Conservation (phyloP, 2,888 invertebrate genomes). For the Chloromyia formosa region DNA sequence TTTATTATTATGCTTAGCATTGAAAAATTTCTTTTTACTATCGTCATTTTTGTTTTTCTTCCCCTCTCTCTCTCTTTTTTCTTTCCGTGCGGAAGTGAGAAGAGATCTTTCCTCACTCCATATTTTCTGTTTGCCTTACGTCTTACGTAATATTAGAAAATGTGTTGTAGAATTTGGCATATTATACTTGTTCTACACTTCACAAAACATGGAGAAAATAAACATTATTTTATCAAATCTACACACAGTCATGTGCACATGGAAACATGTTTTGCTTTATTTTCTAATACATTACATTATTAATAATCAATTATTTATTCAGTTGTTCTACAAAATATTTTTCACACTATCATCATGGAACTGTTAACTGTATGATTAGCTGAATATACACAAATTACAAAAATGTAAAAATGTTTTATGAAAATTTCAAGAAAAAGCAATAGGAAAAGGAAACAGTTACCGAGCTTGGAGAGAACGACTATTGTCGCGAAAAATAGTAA, state of each 20-base stretch:
- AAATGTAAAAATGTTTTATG: no score
- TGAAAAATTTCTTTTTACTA: slow-evolving; percentile 26
- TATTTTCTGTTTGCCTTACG: not conserved
- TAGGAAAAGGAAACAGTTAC: no score
- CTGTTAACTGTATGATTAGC: not conserved
- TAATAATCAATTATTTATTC: not conserved
- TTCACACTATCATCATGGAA: not conserved
- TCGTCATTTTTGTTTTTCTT: not conserved
- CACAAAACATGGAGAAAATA: not conserved
- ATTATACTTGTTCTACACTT: not conserved
- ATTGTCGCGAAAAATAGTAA: no score
- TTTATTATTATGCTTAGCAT: slow-evolving; percentile 41
- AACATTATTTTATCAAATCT: slow-evolving; percentile 19
- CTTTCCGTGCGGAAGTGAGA: not conserved
- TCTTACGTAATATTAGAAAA: not conserved
- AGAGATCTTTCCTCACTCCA: no score
- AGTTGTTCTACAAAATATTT: not conserved
- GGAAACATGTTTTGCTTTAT: not conserved
- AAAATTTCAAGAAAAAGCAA: no score
- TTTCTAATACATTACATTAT: not conserved
- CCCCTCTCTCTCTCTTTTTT: no score
- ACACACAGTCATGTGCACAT: not conserved
- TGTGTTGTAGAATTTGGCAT: not conserved
- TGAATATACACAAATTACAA: no score
- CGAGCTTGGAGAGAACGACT: no score